These are phyloP conservation scores for Semicossyphus pulcher DNA, from an alignment of 2,113 vertebrate genomes.

Conservation along the genomic window DNA sequence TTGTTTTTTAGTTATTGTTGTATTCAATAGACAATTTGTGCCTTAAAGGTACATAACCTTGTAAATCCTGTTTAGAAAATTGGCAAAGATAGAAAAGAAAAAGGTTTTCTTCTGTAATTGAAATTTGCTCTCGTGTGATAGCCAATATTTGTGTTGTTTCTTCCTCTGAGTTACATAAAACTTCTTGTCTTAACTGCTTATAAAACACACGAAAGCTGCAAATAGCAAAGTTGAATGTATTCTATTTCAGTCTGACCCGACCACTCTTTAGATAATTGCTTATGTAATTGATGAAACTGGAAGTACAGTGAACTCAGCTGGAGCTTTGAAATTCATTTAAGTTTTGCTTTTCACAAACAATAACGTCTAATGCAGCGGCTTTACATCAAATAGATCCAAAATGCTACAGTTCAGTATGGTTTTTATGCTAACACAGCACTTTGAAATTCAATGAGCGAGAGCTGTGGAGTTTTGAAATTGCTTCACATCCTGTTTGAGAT, in stretches of 20 bases:
- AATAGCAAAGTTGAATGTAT: not conserved
- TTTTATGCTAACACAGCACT: slow-evolving; percentile 27
- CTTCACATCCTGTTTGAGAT: slow-evolving; percentile 32
- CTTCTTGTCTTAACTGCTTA: not conserved
- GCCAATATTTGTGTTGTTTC: not conserved
- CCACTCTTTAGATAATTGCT: slow-evolving; percentile 10
- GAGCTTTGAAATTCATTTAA: slow-evolving; percentile 10
- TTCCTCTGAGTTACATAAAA: not conserved
- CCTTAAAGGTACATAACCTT: not conserved
- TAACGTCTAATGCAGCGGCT: slow-evolving; percentile 29
- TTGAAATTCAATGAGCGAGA: slow-evolving; percentile 23
- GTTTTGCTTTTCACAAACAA: slow-evolving; percentile 39
- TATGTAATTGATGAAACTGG: slow-evolving; percentile 17
- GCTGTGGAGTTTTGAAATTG: slow-evolving; percentile 26
- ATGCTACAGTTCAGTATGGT: slow-evolving; percentile 43
- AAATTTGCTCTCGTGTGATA: slow-evolving; percentile 1
- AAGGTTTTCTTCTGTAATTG: not conserved
- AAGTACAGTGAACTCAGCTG: slow-evolving; percentile 37
- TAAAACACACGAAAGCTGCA: slow-evolving; percentile 24
- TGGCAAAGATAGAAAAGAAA: too few relatives aligned
- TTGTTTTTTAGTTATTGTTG: not conserved
- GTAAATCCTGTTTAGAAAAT: too few relatives aligned
- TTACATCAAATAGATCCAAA: slow-evolving; percentile 45
- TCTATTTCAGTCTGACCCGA: not conserved
- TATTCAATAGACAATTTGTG: not conserved